Base-by-base conservation (phyloP, 2,113 vertebrate genomes). In the Planiliza haematocheilus region DNA sequence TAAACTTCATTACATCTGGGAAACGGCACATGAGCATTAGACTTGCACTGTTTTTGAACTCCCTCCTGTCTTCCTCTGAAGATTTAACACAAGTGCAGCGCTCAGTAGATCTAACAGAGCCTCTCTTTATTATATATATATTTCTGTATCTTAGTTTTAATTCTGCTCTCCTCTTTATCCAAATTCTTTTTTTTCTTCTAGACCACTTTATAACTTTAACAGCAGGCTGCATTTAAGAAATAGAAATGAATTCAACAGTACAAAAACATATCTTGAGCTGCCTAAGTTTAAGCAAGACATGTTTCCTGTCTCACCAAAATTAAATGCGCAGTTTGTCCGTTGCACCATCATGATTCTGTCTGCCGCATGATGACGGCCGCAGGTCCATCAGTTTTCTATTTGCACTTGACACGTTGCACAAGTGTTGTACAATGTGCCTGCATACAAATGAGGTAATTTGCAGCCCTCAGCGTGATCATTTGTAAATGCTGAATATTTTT, bases 1-100 rank as follows among this genome's bases (percentile, higher is more conserved):
- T 52, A 66, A 83, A 79, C 52, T 55, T 67, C 42, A 61, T 48
- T 65, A 59, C 48, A 50, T 43, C 30, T 58, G 51, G 50, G 74
- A 12, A 82, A 63, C 57, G 43, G 42, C 43, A 21, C 36, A 24
- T 36, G 55, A 75, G 24, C 20, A 59, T n/a, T 37, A 20, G 48
- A 48, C 66, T 65, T 43, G 51, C 38, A 7, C 42, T 34, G 60
- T 46, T 53, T 43, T 18, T 11, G 36, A 42, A 30, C 46, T 18
- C 21, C 10, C 45, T 52, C 36, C 41, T 18, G 4, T 52, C 39
- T 24, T 39, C 37, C 37, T 18, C 20, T 66, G 48, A 57, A 21
- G 10, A 61, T 71, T 38, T 55, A 50, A 52, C 76, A 18, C 18
- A 34, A 56, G 17, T 20, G 24, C n/a, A 57, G 57, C 46, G 55